These are phyloP conservation scores for Cantharis rustica DNA, from an alignment of 2,888 invertebrate species.

Conservation along the genomic window DNA sequence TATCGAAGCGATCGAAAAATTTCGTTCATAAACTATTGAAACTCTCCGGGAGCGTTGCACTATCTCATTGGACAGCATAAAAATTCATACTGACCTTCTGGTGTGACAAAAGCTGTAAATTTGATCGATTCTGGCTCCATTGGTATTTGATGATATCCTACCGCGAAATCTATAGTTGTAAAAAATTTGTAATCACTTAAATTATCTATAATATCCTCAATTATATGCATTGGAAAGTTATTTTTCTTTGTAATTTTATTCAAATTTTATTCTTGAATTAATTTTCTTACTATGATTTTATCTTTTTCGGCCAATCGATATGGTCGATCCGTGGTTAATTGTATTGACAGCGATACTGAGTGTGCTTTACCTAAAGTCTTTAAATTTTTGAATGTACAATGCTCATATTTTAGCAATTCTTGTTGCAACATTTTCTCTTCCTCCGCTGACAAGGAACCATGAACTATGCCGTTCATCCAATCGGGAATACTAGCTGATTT, in stretches of 20 bases:
- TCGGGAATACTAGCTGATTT: neutral
- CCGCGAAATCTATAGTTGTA: neutral
- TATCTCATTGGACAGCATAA: neutral
- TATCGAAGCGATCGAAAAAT: neutral
- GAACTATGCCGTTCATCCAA: neutral
- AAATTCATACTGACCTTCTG: neutral
- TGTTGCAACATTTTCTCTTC: neutral
- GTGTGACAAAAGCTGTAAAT: neutral
- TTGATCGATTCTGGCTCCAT: neutral
- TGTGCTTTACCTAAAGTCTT: neutral
- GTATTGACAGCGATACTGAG: neutral
- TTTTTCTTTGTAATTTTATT: neutral
- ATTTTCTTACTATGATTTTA: neutral
- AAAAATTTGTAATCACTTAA: neutral
- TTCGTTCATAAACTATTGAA: neutral
- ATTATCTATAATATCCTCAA: conserved; percentile 2
- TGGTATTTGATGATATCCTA: neutral
- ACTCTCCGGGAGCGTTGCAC: neutral
- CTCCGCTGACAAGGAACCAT: neutral
- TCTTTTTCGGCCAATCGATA: neutral
- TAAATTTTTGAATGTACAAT: neutral
- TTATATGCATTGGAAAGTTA: conserved; percentile 3
- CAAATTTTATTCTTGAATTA: neutral
- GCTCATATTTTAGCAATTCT: neutral
- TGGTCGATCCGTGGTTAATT: neutral